A percentile compares a stretch with the other conserved stretches of the same genome.
phyloP scores from a whole-genome alignment of 2,888 invertebrate genomes.

The Cristatella mucedo region DNA sequence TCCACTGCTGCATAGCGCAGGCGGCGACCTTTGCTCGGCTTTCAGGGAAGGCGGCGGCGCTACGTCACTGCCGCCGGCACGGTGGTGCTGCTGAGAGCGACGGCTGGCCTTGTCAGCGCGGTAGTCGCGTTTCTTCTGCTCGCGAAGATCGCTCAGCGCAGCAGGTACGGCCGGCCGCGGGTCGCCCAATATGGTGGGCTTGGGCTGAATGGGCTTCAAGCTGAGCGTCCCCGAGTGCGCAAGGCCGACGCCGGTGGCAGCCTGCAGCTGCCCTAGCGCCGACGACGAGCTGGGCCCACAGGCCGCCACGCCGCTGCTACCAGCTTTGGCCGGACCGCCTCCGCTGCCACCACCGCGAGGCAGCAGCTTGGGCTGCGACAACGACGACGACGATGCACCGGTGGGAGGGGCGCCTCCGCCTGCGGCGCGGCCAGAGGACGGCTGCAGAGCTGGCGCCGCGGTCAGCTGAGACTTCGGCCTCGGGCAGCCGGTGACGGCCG shows the following conservation, averaged over 20 bases:
- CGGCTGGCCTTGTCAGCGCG: no score
- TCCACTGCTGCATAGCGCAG: no score
- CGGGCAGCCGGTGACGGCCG: constrained; percentile 10
- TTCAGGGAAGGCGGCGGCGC: no score
- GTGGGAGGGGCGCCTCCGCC: constrained; percentile 14
- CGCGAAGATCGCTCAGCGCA: constrained; percentile 27
- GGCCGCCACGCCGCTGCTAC: constrained; percentile 22
- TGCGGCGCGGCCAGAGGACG: constrained; percentile 11
- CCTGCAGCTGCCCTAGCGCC: no score
- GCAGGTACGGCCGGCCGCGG: constrained; percentile 23
- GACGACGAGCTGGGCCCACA: constrained; percentile 29
- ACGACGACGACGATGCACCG: constrained; percentile 12
- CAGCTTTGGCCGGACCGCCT: no score
- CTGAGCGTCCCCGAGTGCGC: constrained; percentile 9
- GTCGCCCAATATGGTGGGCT: constrained; percentile 35
- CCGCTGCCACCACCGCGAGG: no score
- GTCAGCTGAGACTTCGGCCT: constrained; percentile 12
- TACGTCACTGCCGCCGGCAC: no score
- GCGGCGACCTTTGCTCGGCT: no score
- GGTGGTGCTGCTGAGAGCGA: no score
- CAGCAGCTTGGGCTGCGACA: constrained; percentile 8
- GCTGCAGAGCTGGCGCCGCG: no score
- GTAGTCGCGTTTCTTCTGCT: constrained; percentile 33
- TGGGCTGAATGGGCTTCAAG: constrained; percentile 37
- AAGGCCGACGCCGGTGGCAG: no score